Conservation (phyloP, 2,888 invertebrate species). For the Drosophila birchii region DNA sequence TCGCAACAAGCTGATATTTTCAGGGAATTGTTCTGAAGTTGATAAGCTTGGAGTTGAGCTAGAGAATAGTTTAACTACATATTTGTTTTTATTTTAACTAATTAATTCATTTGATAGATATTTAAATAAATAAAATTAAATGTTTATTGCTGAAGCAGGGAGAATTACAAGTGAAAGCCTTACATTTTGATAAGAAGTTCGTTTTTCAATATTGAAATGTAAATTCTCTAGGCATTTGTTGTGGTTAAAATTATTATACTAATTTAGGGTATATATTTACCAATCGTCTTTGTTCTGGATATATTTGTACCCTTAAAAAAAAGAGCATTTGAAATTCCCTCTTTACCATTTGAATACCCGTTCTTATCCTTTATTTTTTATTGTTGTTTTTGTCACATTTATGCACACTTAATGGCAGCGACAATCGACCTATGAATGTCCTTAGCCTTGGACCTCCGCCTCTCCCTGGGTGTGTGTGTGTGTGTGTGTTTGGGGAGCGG, state of each 20-base stretch:
- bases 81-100: not conserved
- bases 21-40: not conserved
- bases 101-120: not conserved
- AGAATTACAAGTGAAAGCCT: not conserved
- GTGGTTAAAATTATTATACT: not conserved
- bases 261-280: not conserved
- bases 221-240: too few relatives aligned
- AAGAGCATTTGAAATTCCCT: slow-evolving; percentile 4
- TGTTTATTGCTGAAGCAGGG: not conserved
- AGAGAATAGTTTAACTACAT: not conserved
- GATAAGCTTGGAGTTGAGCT: not conserved
- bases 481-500: not conserved
- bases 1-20: not conserved
- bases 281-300: not conserved
- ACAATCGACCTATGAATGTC: slow-evolving; percentile 70
- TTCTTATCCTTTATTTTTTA: slow-evolving; percentile 30
- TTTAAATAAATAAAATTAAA: not conserved
- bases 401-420: slow-evolving; percentile 73
- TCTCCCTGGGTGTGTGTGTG: slow-evolving; percentile 3
- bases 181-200: too few relatives aligned
- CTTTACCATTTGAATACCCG: not conserved
- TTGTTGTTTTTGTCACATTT: slow-evolving; percentile 64
- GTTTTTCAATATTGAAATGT: too few relatives aligned
- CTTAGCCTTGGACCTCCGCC: slow-evolving; percentile 64
- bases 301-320: not conserved